A percentile compares a stretch with the other conserved stretches of the same genome.
phyloP scores from a whole-genome alignment of 2,888 invertebrate species.

The Rhamphomyia laevipes region DNA sequence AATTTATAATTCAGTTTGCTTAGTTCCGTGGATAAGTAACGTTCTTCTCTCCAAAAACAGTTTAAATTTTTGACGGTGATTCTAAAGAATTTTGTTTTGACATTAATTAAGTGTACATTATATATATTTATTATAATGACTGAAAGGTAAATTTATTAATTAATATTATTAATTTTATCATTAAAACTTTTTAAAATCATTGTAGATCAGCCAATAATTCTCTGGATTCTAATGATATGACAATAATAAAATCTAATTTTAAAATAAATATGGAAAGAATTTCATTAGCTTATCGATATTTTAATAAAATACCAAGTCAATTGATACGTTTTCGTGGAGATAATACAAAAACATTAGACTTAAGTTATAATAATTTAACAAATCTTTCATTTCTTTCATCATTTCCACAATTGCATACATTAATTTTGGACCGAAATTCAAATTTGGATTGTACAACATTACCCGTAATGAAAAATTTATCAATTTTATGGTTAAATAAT shows the following conservation, averaged over 20 bases:
- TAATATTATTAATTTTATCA: too few relatives aligned
- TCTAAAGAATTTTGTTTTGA: too few relatives aligned
- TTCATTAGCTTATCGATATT: conserved; percentile 52
- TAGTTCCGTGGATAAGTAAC: too few relatives aligned
- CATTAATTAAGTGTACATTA: too few relatives aligned
- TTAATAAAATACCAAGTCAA: conserved; percentile 48
- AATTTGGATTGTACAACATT: conserved; percentile 53
- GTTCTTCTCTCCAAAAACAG: too few relatives aligned
- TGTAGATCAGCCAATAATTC: neutral
- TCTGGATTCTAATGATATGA: neutral
- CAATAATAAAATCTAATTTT: too few relatives aligned
- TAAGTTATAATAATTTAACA: conserved; percentile 59
- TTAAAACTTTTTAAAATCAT: neutral
- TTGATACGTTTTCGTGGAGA: conserved; percentile 46
- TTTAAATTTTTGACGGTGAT: too few relatives aligned
- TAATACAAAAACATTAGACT: conserved; percentile 49
- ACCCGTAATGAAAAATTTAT: conserved; percentile 54
- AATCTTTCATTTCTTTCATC: conserved; percentile 55
- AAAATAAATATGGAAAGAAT: conserved; percentile 3
- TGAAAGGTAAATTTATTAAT: too few relatives aligned
- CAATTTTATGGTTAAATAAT: conserved; percentile 60
- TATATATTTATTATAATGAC: too few relatives aligned
- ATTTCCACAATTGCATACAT: conserved; percentile 55
- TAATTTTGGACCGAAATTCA: conserved; percentile 68
- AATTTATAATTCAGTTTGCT: too few relatives aligned